Base-by-base conservation (phyloP, 2,797 vertebrate genomes). In the Hylomyscus alleni region DNA sequence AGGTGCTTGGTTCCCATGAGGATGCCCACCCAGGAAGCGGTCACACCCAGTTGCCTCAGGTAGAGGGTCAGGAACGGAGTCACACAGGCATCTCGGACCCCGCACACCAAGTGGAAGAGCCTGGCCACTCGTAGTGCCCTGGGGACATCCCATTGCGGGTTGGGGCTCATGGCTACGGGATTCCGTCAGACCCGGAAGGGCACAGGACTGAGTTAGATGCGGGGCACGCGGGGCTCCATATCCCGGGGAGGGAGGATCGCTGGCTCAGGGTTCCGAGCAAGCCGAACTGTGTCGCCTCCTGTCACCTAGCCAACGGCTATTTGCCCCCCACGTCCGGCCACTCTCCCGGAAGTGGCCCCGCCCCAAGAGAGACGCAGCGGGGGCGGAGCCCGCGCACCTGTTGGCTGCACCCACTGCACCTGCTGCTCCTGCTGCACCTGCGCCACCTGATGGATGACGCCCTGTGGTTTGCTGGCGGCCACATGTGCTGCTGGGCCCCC, bases 11-110 rank as follows among this genome's bases (percentile, higher is more conserved):
- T 95, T 0, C 99, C 99, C 98, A 99, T 99, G 93, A 99, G 76
- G 91, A 99, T 58, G 93, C 99, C 99, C 0, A 99, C 98, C 98
- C 99, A 99, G 13, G 98, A 95, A 0, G 99, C 99, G 0, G 98
- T 97, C 95, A 99, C 97, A 82, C 99, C 99, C 93, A 99, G 98
- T 82, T 99, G 98, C 60, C 99, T 96, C 93, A 99, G 98, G 98
- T 99, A 99, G 29, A 99, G 98, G 8, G 99, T 99, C 95, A 99
- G 98, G 98, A 99, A 99, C 15, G 99, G 99, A 17, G 98, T 97
- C 84, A 99, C 98, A 94, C 99, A 99, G 94, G 98, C 99, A 50
- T 97, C 97, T 87, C 98, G 98, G n/a, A 98, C 98, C 80, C 97
- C 98, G 69, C 98, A 98, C 97, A 99, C 97, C 96, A 99, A 98